Evolutionary conservation across 2,888 invertebrate species (phyloP).

Genomic region (Xestobium rufovillosum): DNA sequence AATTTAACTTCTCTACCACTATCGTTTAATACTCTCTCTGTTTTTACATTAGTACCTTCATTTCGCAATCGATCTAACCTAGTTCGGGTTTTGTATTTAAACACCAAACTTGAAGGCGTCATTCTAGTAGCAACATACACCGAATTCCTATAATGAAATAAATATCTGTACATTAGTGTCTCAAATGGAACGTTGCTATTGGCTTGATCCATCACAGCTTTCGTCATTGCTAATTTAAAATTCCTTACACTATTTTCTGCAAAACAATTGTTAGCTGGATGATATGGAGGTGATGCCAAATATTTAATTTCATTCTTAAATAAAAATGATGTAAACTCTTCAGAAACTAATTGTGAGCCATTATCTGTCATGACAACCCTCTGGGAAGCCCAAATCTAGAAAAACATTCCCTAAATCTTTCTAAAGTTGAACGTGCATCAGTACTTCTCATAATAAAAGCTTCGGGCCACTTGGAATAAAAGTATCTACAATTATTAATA

Average conservation of each 20-base stretch:
- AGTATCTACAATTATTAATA: slow-evolving; percentile 37
- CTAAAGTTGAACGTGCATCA: too few relatives aligned
- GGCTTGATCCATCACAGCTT: slow-evolving; percentile 10
- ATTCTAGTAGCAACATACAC: slow-evolving; percentile 13
- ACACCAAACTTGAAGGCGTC: slow-evolving; percentile 13
- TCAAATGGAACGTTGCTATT: slow-evolving; percentile 8
- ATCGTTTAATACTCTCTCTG: too few relatives aligned
- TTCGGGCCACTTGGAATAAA: slow-evolving; percentile 41
- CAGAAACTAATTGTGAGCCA: slow-evolving; percentile 24
- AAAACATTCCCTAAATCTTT: slow-evolving; percentile 26
- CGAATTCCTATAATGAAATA: slow-evolving; percentile 17
- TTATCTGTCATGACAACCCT: slow-evolving; percentile 26
- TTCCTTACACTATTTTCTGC: slow-evolving; percentile 19
- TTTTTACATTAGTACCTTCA: too few relatives aligned
- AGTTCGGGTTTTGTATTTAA: slow-evolving; percentile 11
- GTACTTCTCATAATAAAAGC: slow-evolving; percentile 25
- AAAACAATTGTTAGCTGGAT: slow-evolving; percentile 17
- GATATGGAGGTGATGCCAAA: slow-evolving; percentile 21
- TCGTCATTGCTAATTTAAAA: too few relatives aligned
- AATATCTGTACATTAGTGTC: slow-evolving; percentile 10
- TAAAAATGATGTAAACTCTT: slow-evolving; percentile 23
- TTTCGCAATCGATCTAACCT: too few relatives aligned
- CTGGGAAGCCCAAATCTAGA: slow-evolving; percentile 25
- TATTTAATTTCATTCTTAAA: slow-evolving; percentile 22
- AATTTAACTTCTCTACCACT: too few relatives aligned